Conservation (phyloP, 2,113 vertebrate species). For the Pagrus major region DNA sequence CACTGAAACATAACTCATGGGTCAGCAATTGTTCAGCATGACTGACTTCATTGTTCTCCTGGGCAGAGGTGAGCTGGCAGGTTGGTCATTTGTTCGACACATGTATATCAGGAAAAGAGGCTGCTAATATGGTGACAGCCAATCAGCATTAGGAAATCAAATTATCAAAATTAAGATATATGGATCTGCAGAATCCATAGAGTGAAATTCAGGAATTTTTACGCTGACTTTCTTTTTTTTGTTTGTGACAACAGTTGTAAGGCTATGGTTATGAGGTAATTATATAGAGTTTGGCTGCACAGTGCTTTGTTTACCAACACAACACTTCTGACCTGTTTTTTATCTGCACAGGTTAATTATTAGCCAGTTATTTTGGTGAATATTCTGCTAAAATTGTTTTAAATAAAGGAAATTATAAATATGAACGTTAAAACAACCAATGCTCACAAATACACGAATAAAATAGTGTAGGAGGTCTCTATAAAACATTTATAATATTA, state of each 20-base stretch:
- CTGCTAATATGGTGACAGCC: conserved; percentile 28
- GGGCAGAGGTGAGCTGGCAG: conserved; percentile 68
- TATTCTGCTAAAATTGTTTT: background rate
- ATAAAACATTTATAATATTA: background rate
- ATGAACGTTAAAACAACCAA: background rate
- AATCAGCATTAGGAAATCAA: background rate
- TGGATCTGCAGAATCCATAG: background rate
- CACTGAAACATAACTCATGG: conserved; percentile 72
- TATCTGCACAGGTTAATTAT: background rate
- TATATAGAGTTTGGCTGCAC: background rate
- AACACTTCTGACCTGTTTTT: background rate
- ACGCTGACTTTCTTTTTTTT: background rate
- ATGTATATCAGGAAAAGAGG: conserved; percentile 40
- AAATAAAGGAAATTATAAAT: background rate
- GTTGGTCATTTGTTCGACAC: conserved; percentile 66
- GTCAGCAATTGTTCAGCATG: conserved; percentile 86
- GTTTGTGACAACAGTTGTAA: background rate
- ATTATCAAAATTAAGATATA: background rate
- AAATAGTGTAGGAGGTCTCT: background rate
- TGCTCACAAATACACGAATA: background rate
- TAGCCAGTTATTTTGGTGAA: background rate
- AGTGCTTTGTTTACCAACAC: background rate
- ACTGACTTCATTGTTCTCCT: conserved; percentile 79
- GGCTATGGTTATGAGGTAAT: background rate
- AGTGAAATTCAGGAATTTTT: background rate